Evolutionary conservation across 2,888 invertebrate species (phyloP), one percentile per base, ranked within the genome.

Genomic region (Beris chalybata): DNA sequence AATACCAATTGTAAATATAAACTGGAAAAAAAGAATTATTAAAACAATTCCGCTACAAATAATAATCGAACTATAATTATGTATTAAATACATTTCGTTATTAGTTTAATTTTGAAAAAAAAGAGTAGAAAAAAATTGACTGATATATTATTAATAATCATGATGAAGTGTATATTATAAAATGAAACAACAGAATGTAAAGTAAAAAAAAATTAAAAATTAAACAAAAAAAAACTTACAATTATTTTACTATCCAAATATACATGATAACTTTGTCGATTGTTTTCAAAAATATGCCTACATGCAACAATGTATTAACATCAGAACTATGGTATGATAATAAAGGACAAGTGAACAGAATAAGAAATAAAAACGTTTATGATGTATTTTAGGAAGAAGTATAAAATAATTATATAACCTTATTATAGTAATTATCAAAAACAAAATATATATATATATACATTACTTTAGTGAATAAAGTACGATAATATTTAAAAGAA

Each of bases 211-310:
- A 50, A 48, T 13, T 15, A 61, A 30, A 22, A 52, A 50, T 38
- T 29, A 61, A 38, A 59, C 13, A 52, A 61, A 45, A 58, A 29
- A 58, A 13, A 31, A 32, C 29, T n/a, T 31, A 45, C 7, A 58
- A 61, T 15, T 61, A 61, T 61, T 61, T 61, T 61, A 61, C 22
- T 61, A 61, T 38, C 13, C 61, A 61, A 38, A 30, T 32, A 54
- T 15, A 30, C 29, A 54, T 54, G 32, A 31, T 4, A 12, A 31
- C 9, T 52, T 43, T 56, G 56, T 56, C 43, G 13, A 56, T 56
- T 32, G 56, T 47, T 58, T 45, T 45, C 57, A 29, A 59, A 29
- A 59, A 31, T 29, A n/a, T 48, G 15, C 15, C 15, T 15, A 50
- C 50, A 50, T 50, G 12, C 47, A 47, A 22, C 47, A 47, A 22